Evolutionary conservation across 2,113 vertebrate species (phyloP).

Genomic region (Apodemus sylvaticus): DNA sequence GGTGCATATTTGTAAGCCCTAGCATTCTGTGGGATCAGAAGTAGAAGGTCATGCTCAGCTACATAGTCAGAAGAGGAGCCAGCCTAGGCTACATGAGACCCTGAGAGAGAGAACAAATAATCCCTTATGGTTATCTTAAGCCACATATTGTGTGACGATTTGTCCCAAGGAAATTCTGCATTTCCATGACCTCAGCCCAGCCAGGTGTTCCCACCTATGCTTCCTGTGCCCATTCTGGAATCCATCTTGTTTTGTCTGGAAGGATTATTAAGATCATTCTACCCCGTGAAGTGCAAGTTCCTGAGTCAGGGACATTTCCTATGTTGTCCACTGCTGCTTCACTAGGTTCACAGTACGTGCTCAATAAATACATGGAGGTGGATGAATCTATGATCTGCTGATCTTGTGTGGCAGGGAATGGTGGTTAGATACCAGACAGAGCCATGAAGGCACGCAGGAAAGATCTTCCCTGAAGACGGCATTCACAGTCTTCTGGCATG

Average conservation of each 20-base stretch:
- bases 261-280: neutral
- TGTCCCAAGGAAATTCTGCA: neutral
- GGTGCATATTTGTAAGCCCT: neutral
- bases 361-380: neutral
- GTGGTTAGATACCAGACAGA: too few species aligned
- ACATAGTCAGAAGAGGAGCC: neutral
- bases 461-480: neutral
- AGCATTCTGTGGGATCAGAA: neutral
- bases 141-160: neutral
- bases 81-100: neutral
- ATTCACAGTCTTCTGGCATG: neutral
- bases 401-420: neutral
- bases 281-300: neutral
- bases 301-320: neutral
- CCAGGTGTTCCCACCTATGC: rapidly evolving
- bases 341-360: neutral
- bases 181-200: neutral
- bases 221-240: too few species aligned
- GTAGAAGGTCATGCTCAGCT: neutral
- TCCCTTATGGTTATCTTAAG: neutral
- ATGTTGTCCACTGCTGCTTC: too few species aligned
- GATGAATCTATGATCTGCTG: neutral
- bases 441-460: neutral
- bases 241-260: neutral
- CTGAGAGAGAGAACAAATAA: neutral